Evolutionary conservation across 2,113 vertebrate genomes (phyloP).

Genomic region (Chamaetylas fuelleborni): DNA sequence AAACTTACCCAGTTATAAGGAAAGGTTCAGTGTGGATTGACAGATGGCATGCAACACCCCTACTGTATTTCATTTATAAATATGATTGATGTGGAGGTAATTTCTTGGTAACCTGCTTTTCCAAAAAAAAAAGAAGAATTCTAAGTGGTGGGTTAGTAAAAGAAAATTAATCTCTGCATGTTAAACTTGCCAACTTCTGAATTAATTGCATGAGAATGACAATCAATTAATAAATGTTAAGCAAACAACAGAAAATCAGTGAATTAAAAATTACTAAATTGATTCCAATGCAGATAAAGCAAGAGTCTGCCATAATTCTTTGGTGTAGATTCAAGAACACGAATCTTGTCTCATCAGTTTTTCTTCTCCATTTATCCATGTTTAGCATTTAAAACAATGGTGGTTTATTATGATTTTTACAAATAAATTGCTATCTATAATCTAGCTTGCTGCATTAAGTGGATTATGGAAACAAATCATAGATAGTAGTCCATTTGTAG

Average conservation of each 20-base stretch:
- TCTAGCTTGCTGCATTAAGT: slow-evolving; percentile 35
- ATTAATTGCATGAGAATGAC: slow-evolving; percentile 71
- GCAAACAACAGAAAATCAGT: slow-evolving; percentile 73
- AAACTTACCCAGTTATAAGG: slow-evolving; percentile 29
- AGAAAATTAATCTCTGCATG: slow-evolving; percentile 73
- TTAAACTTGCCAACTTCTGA: slow-evolving; percentile 74
- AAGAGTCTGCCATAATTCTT: slow-evolving; percentile 53
- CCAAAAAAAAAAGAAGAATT: slow-evolving; percentile 21
- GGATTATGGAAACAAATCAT: slow-evolving; percentile 66
- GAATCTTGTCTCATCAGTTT: not conserved
- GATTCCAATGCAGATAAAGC: slow-evolving; percentile 68
- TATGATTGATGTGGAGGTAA: slow-evolving; percentile 67
- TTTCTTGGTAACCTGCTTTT: slow-evolving; percentile 64
- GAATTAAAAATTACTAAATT: slow-evolving; percentile 77
- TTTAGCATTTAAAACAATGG: slow-evolving; percentile 56
- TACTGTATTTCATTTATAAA: slow-evolving; percentile 54
- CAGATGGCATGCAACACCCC: slow-evolving; percentile 57
- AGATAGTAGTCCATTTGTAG: slow-evolving; percentile 44
- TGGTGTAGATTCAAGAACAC: slow-evolving; percentile 15
- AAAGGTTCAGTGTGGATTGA: slow-evolving; percentile 50
- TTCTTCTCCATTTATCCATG: slow-evolving; percentile 17
- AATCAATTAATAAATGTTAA: slow-evolving; percentile 79
- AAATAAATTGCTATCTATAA: slow-evolving; percentile 67
- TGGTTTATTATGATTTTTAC: slow-evolving; percentile 67
- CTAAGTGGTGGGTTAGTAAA: slow-evolving; percentile 65